phyloP scores from a whole-genome alignment of 2,113 vertebrate genomes.

The Platycercus adscitus region DNA sequence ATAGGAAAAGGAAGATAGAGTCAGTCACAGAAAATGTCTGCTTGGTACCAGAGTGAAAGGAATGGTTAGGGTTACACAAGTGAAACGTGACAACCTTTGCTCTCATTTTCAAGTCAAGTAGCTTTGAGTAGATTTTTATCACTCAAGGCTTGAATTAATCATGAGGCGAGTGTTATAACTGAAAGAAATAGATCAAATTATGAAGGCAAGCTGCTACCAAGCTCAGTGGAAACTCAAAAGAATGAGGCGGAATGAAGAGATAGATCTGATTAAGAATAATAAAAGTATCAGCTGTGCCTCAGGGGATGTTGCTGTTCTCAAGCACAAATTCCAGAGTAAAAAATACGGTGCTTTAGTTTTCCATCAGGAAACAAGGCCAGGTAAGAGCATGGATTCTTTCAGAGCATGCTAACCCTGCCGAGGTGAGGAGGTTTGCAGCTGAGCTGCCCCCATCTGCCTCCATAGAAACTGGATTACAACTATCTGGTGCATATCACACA shows the following conservation, averaged over 20 bases:
- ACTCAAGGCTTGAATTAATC: constrained; percentile 27
- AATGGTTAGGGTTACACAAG: background rate
- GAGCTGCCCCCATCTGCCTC: background rate
- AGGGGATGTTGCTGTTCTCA: background rate
- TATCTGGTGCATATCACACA: fast-evolving
- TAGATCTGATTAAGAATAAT: background rate
- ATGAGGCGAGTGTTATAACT: background rate
- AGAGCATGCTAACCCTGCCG: background rate
- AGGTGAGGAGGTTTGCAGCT: background rate
- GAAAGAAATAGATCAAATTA: background rate
- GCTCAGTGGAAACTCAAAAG: background rate
- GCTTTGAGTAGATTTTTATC: constrained; percentile 41
- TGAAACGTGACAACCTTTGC: background rate
- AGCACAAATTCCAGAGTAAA: background rate
- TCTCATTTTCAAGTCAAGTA: constrained; percentile 35
- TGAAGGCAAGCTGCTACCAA: constrained; percentile 17
- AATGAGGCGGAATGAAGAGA: background rate
- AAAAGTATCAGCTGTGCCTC: background rate
- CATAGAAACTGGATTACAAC: background rate
- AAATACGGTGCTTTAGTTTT: background rate
- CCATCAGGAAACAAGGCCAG: background rate
- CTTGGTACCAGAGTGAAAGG: background rate
- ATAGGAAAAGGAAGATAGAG: background rate
- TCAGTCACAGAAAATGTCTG: background rate
- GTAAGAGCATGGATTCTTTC: background rate